These are phyloP conservation scores for Ellobius talpinus DNA, from an alignment of 2,113 vertebrate species.

Conservation along the genomic window DNA sequence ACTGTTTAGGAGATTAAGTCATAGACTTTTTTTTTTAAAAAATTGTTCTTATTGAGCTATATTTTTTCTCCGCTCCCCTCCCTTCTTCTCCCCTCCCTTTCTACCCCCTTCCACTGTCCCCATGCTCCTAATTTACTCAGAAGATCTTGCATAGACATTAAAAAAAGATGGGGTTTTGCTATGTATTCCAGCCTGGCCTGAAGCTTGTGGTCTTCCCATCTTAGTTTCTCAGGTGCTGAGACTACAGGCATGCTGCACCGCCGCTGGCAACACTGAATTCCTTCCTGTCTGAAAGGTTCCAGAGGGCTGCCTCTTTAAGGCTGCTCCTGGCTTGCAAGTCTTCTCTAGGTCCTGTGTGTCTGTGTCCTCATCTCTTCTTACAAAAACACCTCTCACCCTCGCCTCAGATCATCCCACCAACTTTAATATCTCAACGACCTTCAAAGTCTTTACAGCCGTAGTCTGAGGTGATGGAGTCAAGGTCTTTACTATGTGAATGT, in stretches of 20 bases:
- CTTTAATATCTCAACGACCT: not conserved
- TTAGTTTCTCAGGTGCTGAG: too few relatives aligned
- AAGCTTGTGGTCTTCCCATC: too few relatives aligned
- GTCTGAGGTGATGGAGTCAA: not conserved
- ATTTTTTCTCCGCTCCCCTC: too few relatives aligned
- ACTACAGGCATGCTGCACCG: not conserved
- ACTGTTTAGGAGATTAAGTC: not conserved
- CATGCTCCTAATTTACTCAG: too few relatives aligned
- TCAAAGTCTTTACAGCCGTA: not conserved
- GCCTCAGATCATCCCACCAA: not conserved
- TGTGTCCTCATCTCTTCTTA: not conserved
- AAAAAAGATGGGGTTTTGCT: too few relatives aligned
- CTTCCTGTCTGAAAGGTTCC: not conserved
- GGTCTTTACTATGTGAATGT: not conserved
- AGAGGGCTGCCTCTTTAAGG: not conserved
- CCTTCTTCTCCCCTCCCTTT: too few relatives aligned
- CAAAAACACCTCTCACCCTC: not conserved
- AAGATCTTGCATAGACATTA: too few relatives aligned
- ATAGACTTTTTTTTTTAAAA: not conserved
- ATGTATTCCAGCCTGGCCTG: too few relatives aligned
- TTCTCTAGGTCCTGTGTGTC: not conserved
- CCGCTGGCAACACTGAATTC: not conserved
- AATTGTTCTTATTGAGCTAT: not conserved
- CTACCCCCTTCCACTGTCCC: too few relatives aligned
- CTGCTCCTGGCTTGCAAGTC: not conserved